Percentiles rank a stretch among this genome's conserved stretches.
These are phyloP conservation scores for Oligia latruncula DNA, from an alignment of 2,888 invertebrate species.

Conservation along the genomic window DNA sequence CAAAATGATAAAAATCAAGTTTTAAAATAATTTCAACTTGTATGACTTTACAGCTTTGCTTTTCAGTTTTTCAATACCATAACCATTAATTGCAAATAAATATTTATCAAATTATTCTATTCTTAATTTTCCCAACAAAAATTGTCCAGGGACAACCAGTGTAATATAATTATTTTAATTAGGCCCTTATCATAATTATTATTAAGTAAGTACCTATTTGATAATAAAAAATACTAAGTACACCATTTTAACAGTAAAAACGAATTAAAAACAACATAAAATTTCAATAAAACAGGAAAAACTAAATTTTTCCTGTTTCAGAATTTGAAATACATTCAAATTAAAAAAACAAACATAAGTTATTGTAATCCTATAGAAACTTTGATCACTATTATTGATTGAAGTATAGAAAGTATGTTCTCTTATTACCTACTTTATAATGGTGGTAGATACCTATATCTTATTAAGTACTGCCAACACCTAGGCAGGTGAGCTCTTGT, in stretches of 20 bases:
- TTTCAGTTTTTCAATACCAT: background rate
- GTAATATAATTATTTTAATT: background rate
- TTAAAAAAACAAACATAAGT: background rate
- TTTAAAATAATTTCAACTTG: background rate
- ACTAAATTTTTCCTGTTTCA: background rate
- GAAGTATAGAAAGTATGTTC: too few relatives aligned
- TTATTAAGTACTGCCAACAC: background rate
- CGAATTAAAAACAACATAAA: background rate
- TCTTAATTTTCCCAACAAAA: background rate
- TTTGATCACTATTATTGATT: too few relatives aligned
- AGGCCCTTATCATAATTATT: background rate
- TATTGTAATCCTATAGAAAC: background rate
- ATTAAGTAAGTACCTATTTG: conserved; percentile 3
- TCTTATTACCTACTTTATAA: background rate
- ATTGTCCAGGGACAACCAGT: background rate
- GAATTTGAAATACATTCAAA: background rate
- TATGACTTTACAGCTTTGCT: background rate
- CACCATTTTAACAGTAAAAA: background rate
- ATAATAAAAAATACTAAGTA: background rate
- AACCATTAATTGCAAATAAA: background rate
- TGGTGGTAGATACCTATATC: background rate
- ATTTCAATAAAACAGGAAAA: background rate
- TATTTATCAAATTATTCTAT: background rate
- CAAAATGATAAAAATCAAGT: background rate
- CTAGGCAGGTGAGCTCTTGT: conserved; percentile 17